These are phyloP conservation scores for Lontra canadensis DNA, from an alignment of 2,113 vertebrate species.

Conservation along the genomic window DNA sequence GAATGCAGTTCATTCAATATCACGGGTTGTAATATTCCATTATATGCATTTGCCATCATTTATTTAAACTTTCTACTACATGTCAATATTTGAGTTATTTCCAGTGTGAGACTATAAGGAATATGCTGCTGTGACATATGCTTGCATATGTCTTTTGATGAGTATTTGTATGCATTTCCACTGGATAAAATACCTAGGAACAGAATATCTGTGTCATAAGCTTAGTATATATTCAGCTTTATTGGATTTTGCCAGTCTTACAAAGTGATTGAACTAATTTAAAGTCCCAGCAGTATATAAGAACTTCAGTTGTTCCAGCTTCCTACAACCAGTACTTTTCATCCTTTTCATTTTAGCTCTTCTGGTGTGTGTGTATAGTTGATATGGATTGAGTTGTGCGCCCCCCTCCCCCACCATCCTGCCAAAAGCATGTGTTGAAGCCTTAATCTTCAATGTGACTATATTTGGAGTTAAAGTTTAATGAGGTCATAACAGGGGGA, in stretches of 20 bases:
- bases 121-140: neutral
- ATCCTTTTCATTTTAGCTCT: slow-evolving; percentile 11
- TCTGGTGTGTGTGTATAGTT: neutral
- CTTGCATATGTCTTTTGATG: neutral
- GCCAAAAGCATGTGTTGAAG: neutral
- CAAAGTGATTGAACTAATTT: neutral
- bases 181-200: neutral
- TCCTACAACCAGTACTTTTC: neutral
- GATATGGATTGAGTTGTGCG: neutral
- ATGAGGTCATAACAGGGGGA: neutral
- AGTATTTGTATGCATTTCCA: neutral
- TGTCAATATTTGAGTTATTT: slow-evolving; percentile 2
- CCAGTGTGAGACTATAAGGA: neutral
- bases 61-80: neutral
- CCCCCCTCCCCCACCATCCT: too few species aligned
- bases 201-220: neutral
- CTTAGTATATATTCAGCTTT: neutral
- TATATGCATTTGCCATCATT: neutral
- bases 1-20: neutral
- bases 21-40: neutral
- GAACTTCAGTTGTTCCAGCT: neutral
- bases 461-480: neutral
- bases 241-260: slow-evolving; percentile 24
- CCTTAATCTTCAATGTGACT: neutral
- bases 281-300: neutral